phyloP scores from a whole-genome alignment of 2,113 vertebrate species.

The Cynoglossus semilaevis region DNA sequence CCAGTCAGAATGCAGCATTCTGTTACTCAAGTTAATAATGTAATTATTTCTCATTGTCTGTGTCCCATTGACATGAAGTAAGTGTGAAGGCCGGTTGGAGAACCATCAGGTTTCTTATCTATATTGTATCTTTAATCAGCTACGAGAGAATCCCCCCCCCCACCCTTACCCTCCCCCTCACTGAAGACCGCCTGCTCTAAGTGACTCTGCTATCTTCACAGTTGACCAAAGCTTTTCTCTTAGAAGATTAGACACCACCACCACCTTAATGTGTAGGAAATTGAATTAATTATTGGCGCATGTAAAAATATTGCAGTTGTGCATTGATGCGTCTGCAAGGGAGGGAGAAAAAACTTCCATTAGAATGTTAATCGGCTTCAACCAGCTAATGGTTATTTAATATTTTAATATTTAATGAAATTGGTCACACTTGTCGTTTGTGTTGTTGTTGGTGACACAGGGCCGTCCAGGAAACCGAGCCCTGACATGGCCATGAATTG shows the following conservation, averaged over 20 bases:
- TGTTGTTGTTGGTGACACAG: constrained; percentile 5
- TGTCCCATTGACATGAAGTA: constrained; percentile 21
- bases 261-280: too few relatives aligned
- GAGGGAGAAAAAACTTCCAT: background rate
- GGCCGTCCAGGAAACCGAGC: constrained; percentile 8
- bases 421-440: constrained; percentile 4
- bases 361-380: constrained; percentile 31
- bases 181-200: too few relatives aligned
- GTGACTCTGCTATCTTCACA: too few relatives aligned
- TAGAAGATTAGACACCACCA: too few relatives aligned
- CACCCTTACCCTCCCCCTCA: too few relatives aligned
- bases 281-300: too few relatives aligned
- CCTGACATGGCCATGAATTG: constrained; percentile 12
- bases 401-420: constrained; percentile 15
- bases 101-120: constrained; percentile 3
- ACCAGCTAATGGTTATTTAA: constrained; percentile 28
- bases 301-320: background rate
- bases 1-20: constrained; percentile 4
- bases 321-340: too few relatives aligned
- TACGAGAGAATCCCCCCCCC: too few relatives aligned
- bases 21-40: constrained; percentile 25
- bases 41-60: constrained; percentile 19
- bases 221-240: too few relatives aligned
- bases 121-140: background rate
- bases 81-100: constrained; percentile 16